Percentiles rank a stretch among this genome's conserved stretches.
phyloP scores from a whole-genome alignment of 2,888 invertebrate species.

The Drosophila austrosaltans region DNA sequence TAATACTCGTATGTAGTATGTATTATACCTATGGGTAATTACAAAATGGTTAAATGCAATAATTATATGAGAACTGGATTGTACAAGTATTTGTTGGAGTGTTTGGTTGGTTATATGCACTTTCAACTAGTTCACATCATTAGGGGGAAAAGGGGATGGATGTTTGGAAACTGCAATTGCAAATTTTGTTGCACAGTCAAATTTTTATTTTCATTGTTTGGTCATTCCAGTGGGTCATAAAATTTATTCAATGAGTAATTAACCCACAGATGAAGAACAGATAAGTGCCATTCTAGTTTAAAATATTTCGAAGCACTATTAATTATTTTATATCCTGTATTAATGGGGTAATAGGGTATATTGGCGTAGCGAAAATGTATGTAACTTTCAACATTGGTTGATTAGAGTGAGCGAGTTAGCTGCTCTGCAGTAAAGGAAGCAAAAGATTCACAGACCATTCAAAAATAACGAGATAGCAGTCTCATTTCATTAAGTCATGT shows the following conservation, averaged over 20 bases:
- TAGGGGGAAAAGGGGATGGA: conserved; percentile 9
- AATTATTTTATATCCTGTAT: no score
- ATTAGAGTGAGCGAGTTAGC: no score
- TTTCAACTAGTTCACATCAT: conserved; percentile 37
- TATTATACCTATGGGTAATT: conserved; percentile 68
- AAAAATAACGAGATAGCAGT: no score
- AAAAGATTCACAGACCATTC: no score
- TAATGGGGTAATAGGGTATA: no score
- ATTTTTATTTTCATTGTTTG: background rate
- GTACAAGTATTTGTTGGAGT: conserved; percentile 41
- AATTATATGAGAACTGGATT: conserved; percentile 49
- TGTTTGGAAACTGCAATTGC: background rate
- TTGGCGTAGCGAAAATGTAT: no score
- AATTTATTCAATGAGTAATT: conserved; percentile 25
- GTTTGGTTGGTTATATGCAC: conserved; percentile 35
- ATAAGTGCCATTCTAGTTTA: no score
- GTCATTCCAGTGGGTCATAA: background rate
- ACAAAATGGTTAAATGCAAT: conserved; percentile 66
- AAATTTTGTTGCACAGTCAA: background rate
- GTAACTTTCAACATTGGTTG: no score
- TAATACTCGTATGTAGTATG: conserved; percentile 42
- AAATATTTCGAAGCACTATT: no score
- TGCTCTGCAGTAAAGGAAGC: no score
- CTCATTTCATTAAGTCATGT: no score
- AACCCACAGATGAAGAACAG: no score